Evolutionary conservation across 2,113 vertebrate species (phyloP).

Genomic region (Ceyx cyanopectus): DNA sequence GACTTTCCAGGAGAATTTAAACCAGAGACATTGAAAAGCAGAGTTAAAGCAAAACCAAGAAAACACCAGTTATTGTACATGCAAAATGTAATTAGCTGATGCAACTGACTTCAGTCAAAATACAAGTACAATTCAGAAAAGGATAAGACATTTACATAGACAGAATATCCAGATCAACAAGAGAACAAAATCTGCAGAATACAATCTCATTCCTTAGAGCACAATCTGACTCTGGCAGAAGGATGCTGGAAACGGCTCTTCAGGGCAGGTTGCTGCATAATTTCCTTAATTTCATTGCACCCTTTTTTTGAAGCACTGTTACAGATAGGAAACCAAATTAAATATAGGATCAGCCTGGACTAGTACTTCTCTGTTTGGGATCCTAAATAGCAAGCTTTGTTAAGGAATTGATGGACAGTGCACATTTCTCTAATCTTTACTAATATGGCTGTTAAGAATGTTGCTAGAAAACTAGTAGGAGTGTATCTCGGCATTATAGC

Average conservation of each 20-base stretch:
- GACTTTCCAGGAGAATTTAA: neutral
- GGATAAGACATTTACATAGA: neutral
- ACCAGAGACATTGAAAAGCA: neutral
- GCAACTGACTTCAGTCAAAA: neutral
- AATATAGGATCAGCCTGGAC: neutral
- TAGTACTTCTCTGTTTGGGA: neutral
- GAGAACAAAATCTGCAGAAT: neutral
- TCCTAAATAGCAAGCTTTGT: neutral
- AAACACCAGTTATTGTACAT: neutral
- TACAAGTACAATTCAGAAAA: neutral
- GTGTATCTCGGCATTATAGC: neutral
- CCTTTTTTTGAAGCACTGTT: constrained; percentile 5
- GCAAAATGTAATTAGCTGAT: constrained; percentile 9
- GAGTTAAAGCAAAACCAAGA: neutral
- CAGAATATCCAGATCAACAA: neutral
- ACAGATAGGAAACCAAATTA: neutral
- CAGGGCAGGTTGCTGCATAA: neutral
- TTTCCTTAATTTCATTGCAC: constrained; percentile 13
- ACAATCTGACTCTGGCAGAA: neutral
- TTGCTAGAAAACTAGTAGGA: constrained; percentile 6
- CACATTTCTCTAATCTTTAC: neutral
- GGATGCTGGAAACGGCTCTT: neutral
- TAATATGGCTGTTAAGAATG: neutral
- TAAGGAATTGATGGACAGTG: neutral
- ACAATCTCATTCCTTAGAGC: neutral